Percentiles rank a stretch among this genome's conserved stretches.
These are phyloP conservation scores for Notothenia rossii DNA, from an alignment of 2,113 vertebrate genomes.

Conservation along the genomic window DNA sequence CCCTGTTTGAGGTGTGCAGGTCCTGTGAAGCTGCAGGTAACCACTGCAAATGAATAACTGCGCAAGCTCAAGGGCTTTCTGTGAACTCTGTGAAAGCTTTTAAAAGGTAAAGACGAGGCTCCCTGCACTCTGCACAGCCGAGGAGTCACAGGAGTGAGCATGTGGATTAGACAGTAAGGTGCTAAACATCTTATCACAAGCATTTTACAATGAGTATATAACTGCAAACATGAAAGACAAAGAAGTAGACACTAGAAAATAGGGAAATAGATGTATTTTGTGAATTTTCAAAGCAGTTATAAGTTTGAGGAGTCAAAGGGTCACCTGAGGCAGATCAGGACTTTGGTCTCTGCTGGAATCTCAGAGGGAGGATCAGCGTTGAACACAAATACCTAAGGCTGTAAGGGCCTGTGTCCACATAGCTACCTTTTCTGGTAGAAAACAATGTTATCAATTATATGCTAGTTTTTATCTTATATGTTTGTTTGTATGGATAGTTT, in stretches of 20 bases:
- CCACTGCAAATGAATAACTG: slow-evolving; percentile 67
- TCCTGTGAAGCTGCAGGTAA: slow-evolving; percentile 66
- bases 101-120: slow-evolving; percentile 1
- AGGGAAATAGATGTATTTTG: too few species aligned
- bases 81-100: slow-evolving; percentile 38
- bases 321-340: neutral
- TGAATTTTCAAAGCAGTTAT: slow-evolving; percentile 27
- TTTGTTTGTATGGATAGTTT: too few species aligned
- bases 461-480: too few species aligned
- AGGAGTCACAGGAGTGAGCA: neutral
- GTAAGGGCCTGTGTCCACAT: too few species aligned
- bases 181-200: neutral
- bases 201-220: neutral
- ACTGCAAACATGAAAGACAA: neutral
- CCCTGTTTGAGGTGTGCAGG: slow-evolving; percentile 40
- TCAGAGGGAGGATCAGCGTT: neutral
- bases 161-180: neutral
- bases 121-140: slow-evolving; percentile 6
- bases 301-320: slow-evolving; percentile 13
- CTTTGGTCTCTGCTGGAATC: neutral
- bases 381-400: neutral
- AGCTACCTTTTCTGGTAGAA: too few species aligned
- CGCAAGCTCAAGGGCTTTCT: slow-evolving; percentile 38
- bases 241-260: neutral
- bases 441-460: too few species aligned